Conservation (phyloP, 2,888 invertebrate species). For the Galerucella pusilla region DNA sequence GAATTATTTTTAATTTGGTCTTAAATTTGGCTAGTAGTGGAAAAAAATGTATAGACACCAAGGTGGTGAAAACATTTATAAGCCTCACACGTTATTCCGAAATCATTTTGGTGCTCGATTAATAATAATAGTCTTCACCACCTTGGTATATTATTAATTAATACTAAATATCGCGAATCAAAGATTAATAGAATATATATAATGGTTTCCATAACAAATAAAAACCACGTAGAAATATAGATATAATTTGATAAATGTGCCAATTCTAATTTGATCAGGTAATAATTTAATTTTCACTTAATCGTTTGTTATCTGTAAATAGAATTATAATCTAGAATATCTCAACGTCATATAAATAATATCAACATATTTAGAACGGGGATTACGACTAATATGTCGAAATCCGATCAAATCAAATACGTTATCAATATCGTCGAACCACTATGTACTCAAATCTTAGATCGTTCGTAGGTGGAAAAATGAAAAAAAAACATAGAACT, state of each 20-base stretch:
- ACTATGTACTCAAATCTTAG: slow-evolving; percentile 8
- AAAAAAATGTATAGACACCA: no score
- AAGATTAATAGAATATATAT: background rate
- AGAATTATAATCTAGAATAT: slow-evolving; percentile 7
- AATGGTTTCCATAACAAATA: background rate
- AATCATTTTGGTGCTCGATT: no score
- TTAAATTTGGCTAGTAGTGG: no score
- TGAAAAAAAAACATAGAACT: slow-evolving; percentile 29
- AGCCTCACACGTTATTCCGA: no score
- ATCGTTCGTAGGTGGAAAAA: slow-evolving; percentile 23
- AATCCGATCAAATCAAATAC: slow-evolving; percentile 28
- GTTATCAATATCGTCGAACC: slow-evolving; percentile 24
- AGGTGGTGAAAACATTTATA: no score
- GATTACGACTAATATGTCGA: slow-evolving; percentile 19
- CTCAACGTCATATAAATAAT: background rate
- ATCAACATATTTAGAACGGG: slow-evolving; percentile 3
- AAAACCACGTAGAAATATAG: background rate
- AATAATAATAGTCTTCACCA: no score
- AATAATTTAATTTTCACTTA: slow-evolving; percentile 3
- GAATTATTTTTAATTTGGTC: no score
- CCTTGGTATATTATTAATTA: no score
- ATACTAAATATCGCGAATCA: background rate
- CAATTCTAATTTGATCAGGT: background rate
- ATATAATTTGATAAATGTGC: background rate
- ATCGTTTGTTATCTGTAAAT: slow-evolving; percentile 13